Percentiles rank a stretch among this genome's conserved stretches.
Evolutionary conservation across 2,797 vertebrate species (phyloP).

Genomic region (Sternotherus odoratus): DNA sequence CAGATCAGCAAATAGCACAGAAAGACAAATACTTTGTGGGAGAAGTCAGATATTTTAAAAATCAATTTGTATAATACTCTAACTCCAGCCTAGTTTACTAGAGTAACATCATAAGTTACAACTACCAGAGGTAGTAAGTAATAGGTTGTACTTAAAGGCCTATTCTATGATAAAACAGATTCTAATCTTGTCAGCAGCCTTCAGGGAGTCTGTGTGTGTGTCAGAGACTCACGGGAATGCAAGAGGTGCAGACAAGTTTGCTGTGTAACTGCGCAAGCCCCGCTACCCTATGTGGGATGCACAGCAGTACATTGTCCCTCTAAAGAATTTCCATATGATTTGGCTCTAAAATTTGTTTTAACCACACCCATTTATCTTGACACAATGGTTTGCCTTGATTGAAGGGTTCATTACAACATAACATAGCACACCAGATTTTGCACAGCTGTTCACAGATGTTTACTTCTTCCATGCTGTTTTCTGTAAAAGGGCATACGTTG

Average conservation of each 20-base stretch:
- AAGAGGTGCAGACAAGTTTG: not conserved
- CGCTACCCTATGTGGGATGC: not conserved
- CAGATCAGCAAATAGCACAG: not conserved
- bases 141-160: not conserved
- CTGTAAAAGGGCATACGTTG: not conserved
- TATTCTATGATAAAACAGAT: not conserved
- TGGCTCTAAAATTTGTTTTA: not conserved
- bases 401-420: not conserved
- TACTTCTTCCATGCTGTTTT: not conserved
- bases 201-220: not conserved
- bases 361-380: not conserved
- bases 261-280: rapidly evolving
- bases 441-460: not conserved
- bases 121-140: not conserved
- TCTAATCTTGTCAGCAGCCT: not conserved
- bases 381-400: not conserved
- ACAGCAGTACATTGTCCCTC: not conserved
- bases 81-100: not conserved
- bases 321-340: not conserved
- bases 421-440: not conserved
- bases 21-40: rapidly evolving
- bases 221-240: not conserved
- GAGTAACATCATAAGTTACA: not conserved
- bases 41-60: not conserved
- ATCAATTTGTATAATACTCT: not conserved